Percentiles rank a stretch among this genome's conserved stretches.
Conservation (phyloP, 2,113 vertebrate genomes). For the Orcinus orca region DNA sequence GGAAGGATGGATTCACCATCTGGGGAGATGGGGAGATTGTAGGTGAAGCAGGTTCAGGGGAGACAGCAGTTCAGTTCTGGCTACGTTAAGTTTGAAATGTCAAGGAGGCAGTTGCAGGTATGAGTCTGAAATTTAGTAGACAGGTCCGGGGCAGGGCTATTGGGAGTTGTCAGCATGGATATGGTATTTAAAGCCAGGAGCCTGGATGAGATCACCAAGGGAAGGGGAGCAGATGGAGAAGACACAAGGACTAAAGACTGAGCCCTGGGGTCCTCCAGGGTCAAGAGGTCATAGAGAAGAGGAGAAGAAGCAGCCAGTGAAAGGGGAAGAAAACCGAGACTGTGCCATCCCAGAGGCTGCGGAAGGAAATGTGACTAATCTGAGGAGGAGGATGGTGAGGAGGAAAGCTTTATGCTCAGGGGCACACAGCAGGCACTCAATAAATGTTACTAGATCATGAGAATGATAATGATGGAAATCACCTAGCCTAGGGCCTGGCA, state of each 20-base stretch:
- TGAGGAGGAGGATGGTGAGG: background rate
- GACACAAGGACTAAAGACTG: too few relatives aligned
- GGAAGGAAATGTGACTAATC: background rate
- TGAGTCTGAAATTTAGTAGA: background rate
- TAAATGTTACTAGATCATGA: background rate
- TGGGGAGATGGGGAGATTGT: background rate
- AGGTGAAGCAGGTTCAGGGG: too few relatives aligned
- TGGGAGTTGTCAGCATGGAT: background rate
- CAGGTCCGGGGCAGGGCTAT: background rate
- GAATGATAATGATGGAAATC: background rate
- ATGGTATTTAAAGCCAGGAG: background rate
- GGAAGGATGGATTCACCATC: background rate
- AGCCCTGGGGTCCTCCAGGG: background rate
- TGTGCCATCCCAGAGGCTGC: background rate
- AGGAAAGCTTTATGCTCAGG: background rate
- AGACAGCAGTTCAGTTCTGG: too few relatives aligned
- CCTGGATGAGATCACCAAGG: background rate
- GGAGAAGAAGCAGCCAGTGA: background rate
- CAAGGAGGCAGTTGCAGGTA: too few relatives aligned
- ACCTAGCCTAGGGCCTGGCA: background rate
- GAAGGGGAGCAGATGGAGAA: background rate
- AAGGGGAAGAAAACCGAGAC: accelerated
- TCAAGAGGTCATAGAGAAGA: background rate
- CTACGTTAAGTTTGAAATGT: background rate
- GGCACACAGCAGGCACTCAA: background rate